phyloP scores from a whole-genome alignment of 2,113 vertebrate species.

The Illadopsis cleaveri region DNA sequence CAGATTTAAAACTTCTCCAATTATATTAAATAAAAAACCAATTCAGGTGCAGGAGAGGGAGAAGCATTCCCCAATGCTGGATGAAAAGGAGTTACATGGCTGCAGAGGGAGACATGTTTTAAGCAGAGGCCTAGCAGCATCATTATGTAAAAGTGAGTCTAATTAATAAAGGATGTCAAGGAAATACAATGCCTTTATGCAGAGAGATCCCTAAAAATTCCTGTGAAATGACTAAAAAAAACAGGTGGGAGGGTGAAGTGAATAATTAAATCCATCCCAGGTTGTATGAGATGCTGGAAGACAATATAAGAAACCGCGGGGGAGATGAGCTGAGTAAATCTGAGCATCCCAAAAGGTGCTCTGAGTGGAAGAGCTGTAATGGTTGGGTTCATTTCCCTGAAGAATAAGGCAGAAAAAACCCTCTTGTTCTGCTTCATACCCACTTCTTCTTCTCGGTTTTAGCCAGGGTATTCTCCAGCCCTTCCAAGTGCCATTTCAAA shows the following conservation, averaged over 20 bases:
- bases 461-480: constrained; percentile 38
- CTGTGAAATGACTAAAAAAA: not conserved
- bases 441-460: constrained; percentile 66
- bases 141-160: not conserved
- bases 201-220: not conserved
- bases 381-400: not conserved
- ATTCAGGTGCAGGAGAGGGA: not conserved
- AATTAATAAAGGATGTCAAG: not conserved
- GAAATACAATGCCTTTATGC: not conserved
- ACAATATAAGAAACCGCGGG: not conserved
- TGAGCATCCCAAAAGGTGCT: not conserved
- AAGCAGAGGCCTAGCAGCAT: not conserved
- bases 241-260: not conserved
- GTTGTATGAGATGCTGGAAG: not conserved
- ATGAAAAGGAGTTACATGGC: not conserved
- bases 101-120: not conserved
- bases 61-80: not conserved
- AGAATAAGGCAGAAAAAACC: not conserved
- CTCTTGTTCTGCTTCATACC: not conserved
- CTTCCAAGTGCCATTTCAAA: constrained; percentile 56
- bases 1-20: not conserved
- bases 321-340: not conserved
- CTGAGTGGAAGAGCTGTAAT: not conserved
- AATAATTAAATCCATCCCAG: not conserved
- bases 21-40: not conserved